Conservation (phyloP, 1,140 invertebrate genomes). For the Octopus bimaculoides region DNA sequence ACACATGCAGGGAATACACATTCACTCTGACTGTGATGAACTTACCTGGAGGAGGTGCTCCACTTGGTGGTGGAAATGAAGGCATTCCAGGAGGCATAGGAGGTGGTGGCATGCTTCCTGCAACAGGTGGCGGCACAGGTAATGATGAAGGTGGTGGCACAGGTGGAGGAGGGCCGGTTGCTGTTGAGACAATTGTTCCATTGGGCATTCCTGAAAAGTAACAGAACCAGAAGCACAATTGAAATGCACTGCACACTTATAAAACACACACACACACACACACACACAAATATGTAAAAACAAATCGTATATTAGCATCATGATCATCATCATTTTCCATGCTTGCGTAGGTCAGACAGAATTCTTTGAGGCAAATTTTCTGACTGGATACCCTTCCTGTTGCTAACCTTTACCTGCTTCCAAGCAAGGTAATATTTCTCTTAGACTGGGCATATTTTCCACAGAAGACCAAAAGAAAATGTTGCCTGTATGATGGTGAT, state of each 20-base stretch:
- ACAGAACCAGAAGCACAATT: too few species aligned
- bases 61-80: constrained; percentile 33
- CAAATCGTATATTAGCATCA: neutral
- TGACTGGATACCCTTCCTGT: too few species aligned
- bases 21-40: neutral
- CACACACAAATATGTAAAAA: neutral
- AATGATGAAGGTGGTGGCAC: constrained; percentile 54
- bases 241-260: too few species aligned
- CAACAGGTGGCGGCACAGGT: constrained; percentile 63
- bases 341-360: neutral
- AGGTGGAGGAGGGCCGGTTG: constrained; percentile 48
- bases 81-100: constrained; percentile 48
- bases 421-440: too few species aligned
- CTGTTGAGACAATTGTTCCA: constrained; percentile 16
- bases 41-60: constrained; percentile 39
- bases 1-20: too few species aligned
- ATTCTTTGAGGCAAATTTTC: too few species aligned
- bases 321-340: neutral
- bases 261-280: neutral
- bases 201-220: constrained; percentile 15
- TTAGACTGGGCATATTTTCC: too few species aligned
- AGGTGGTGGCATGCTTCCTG: constrained; percentile 26
- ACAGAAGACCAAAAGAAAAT: too few species aligned
- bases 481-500: too few species aligned
- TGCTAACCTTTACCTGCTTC: too few species aligned